Base-by-base conservation (phyloP, 2,113 vertebrate genomes). In the Myrmophylax atrothorax region DNA sequence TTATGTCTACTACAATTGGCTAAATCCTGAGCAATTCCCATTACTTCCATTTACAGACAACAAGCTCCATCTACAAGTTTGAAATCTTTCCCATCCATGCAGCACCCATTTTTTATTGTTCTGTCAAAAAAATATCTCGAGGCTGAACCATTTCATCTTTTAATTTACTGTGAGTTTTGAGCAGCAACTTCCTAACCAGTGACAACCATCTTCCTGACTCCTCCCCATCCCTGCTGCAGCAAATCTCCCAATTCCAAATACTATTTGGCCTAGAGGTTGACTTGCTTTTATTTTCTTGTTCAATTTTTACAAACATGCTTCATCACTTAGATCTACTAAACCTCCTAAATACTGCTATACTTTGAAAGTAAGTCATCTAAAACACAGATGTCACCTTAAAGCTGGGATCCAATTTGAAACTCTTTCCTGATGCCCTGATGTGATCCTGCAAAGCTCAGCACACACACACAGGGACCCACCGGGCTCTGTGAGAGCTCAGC, bases 281-380 rank as follows among this genome's bases (percentile, higher is more conserved):
- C 44, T 46, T 44, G 33, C 7, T 19, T 60, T 79, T 50, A 13
- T n/a, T 40, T 37, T 47, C 29, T 18, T 52, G 3, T 31, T 83
- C 50, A 69, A 3, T 3, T 3, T 9, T 76, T 40, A 40, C n/a
- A 74, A 59, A 73, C 3, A 18, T 13, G 6, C 8, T 49, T 72
- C 26, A 26, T 40, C 12, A 18, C 0, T 0, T n/a, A 52, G 10
- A 2, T 18, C 23, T 49, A 35, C 29, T 5, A 38, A 28, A 3
- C 18, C 7, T 3, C 28, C 24, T 37, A 11, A 52, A 72, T 6
- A 53, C 9, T 28, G 11, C 5, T 38, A 2, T 6, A 12, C 18
- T 63, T 18, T 13, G 4, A 46, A 74, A 80, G 23, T 1, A 50
- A 79, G 29, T 2, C 0, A n/a, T 3, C 13, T 6, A 17, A 86